Evolutionary conservation across 2,797 vertebrate species (phyloP), one percentile per base, ranked within the genome.

Genomic region (Sebastes paucispinis): DNA sequence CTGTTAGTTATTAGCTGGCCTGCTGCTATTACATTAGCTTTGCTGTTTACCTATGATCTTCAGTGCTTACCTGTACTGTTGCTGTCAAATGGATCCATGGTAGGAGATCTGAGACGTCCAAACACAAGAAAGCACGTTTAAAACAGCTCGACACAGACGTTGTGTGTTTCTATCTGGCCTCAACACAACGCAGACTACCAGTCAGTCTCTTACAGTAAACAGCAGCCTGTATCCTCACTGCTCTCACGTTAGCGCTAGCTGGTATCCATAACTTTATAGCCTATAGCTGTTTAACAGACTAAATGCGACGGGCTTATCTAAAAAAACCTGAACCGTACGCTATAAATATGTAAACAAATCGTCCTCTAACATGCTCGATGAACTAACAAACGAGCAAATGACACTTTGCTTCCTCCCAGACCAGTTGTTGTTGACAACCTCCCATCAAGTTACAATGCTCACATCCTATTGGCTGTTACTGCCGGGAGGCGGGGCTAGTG

Each of bases 31-130:
- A 1, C 47, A 69, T 62, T 91, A 93, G 90, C 93, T 80, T 24
- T 25, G 1, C 31, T 29, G 65, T 57, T 16, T 62, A 18, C 14
- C 18, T 8, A 63, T 24, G 63, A 4, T 27, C 39, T 89, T 36
- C 34, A 36, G 34, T 13, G 34, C 34, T 36, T 85, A 88, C 91
- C 91, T 87, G 77, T 14, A 43, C 78, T 92, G 94, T 93, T 94
- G 29, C 88, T 93, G 88, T 95, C 95, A 90, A 96, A 96, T 78
- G 82, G 91, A 81, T 83, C 97, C 98, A 93, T 96, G 39, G 58
- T 55, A 1, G 32, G 62, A 13, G 18, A 12, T 64, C 50, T 71
- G 36, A 10, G 64, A 64, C 66, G 63, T 79, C 76, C 73, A 39
- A 54, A 27, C 77, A 74, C 2, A 4, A 58, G 32, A 10, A 1